Evolutionary conservation across 2,888 invertebrate species (phyloP), one percentile per base, ranked within the genome.

Genomic region (Cryptus viduatorius): DNA sequence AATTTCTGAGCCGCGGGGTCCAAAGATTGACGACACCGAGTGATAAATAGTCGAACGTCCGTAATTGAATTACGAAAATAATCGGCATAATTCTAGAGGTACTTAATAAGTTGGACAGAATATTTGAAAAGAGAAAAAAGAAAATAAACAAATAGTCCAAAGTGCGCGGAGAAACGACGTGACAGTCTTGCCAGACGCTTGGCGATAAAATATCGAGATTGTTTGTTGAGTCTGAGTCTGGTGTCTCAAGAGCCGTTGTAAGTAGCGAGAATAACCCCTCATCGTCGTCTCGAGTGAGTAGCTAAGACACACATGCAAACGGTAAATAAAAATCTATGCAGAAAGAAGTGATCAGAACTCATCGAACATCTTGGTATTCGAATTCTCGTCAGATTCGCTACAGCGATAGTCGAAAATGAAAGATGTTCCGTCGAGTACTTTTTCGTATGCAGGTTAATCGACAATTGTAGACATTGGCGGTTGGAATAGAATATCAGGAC

Each of bases 221-320:
- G 71, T 56, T 79, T 48, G 75, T 72, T 65, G 72, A 82, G 82
- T 77, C 69, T 48, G 75, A 37, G 75, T 71, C 69, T 76, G 75
- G 56, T 59, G 75, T 76, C 69, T 37, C 69, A 29, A 46, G 44
- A 65, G 65, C 37, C 31, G 37, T 24, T 46, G 75, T 61, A 69
- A 77, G 59, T 64, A 48, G 76, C 65, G 48, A 67, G 67, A 77
- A 53, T 48, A 69, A 69, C 67, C 10, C 10, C 53, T 71, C 56
- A 48, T 42, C 19, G 53, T 19, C 3, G 8, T 16, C 4, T 8
- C 53, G 53, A 19, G 7, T 16, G 53, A 19, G 16, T 16, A 16
- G 10, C 53, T 16, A 16, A 3, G 53, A 16, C 8, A 19, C 37
- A 37, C 10, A 53, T 16, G 53, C 53, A 16, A 53, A 16, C 53